phyloP scores from a whole-genome alignment of 92 coral and sea anemone genomes.

The Palythoa caribaeorum region DNA sequence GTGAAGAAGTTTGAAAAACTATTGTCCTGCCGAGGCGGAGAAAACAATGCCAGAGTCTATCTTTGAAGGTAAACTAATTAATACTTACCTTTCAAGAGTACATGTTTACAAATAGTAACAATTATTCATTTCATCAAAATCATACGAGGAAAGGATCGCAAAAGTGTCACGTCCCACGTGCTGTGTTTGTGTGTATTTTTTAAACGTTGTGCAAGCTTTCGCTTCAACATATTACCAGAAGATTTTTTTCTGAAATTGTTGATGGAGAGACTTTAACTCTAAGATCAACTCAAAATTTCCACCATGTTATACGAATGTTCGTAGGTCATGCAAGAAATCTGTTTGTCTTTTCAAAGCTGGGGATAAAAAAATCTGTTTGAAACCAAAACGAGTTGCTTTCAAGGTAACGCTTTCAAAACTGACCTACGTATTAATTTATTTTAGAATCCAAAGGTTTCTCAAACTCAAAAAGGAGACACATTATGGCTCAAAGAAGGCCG shows the following conservation, averaged over 20 bases:
- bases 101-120: too few species aligned
- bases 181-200: neutral
- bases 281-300: neutral
- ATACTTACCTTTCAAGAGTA: too few species aligned
- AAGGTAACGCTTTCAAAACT: neutral
- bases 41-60: too few species aligned
- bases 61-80: too few species aligned
- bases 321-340: neutral
- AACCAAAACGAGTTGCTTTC: neutral
- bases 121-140: neutral
- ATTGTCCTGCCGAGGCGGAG: too few species aligned
- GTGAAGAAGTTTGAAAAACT: too few species aligned
- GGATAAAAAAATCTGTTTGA: neutral
- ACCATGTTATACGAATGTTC: neutral
- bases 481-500: neutral
- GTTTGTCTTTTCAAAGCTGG: neutral
- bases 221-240: neutral
- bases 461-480: neutral
- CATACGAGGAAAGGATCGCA: too few species aligned
- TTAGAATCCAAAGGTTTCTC: constrained; percentile 12
- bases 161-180: neutral
- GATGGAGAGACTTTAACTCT: neutral
- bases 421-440: neutral
- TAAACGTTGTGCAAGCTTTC: neutral
- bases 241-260: neutral